phyloP scores from a whole-genome alignment of 2,888 invertebrate species.

The Mesorhabditis sp. region DNA sequence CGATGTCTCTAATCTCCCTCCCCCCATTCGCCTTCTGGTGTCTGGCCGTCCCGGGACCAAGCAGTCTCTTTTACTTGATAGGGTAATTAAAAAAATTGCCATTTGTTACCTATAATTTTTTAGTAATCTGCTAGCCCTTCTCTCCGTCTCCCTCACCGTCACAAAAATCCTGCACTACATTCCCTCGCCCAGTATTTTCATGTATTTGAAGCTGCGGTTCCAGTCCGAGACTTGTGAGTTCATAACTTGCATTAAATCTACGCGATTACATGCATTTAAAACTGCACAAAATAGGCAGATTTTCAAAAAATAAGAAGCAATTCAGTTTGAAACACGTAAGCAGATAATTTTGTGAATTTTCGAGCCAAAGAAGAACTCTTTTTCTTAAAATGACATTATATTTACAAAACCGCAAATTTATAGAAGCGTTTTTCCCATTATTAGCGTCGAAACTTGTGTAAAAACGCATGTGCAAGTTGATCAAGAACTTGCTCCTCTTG shows the following conservation, averaged over 20 bases:
- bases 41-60: background rate
- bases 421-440: too few species aligned
- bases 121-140: conserved; percentile 28
- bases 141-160: conserved; percentile 25
- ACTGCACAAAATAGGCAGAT: too few species aligned
- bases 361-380: too few species aligned
- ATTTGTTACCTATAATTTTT: background rate
- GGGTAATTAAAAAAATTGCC: background rate
- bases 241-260: background rate
- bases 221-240: conserved; percentile 31
- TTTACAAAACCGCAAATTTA: too few species aligned
- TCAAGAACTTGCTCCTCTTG: background rate
- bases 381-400: too few species aligned
- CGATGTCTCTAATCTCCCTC: conserved; percentile 29
- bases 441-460: background rate
- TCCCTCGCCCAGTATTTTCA: conserved; percentile 34
- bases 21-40: conserved; percentile 34
- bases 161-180: conserved; percentile 40
- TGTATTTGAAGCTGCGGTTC: conserved; percentile 33
- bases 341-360: too few species aligned
- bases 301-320: too few species aligned
- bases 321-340: too few species aligned
- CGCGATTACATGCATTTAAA: too few species aligned
- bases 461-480: background rate
- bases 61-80: background rate